Evolutionary conservation across 1,140 invertebrate species (phyloP), one percentile per base, ranked within the genome.

Genomic region (Panagrolaimus sp.): DNA sequence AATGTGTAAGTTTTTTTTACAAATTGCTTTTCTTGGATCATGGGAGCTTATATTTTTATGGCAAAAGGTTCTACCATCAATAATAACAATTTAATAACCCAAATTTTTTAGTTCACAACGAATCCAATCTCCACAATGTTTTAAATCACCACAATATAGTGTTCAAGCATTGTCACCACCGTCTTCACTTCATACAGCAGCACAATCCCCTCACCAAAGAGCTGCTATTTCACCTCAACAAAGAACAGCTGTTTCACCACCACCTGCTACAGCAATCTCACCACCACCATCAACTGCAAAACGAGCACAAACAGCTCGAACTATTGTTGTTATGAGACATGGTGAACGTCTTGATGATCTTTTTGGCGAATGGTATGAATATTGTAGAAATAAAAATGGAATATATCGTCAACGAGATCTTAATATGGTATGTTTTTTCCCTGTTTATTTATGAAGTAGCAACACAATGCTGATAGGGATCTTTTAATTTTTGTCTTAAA

Each of bases 371-470:
- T 77, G 75, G 75, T 73, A 71, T 31, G 13, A 64, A 16, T 23
- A n/a, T 3, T 16, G 16, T 9, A 9, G 9, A 9, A 20, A 66
- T 68, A 45, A 64, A 38, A 61, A 66, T 20, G 86, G 84, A 5
- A 79, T 80, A 27, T 95, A 94, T 77, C 84, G 88, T 13, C 86
- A 90, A 13, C 89, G 90, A 79, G 92, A 96, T 83, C 84, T 95
- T 20, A 96, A 96, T 77, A 91, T 95, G 90, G 92, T 92, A 20
- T n/a, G n/a, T n/a, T n/a, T n/a, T n/a, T n/a, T n/a, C n/a, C n/a
- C n/a, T n/a, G n/a, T n/a, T n/a, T n/a, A n/a, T n/a, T n/a, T n/a
- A n/a, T n/a, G n/a, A n/a, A n/a, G n/a, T n/a, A n/a, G n/a, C n/a
- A n/a, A n/a, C n/a, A n/a, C n/a, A n/a, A n/a, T n/a, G n/a, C n/a